Percentiles rank a stretch among this genome's conserved stretches.
Conservation (phyloP, 2,113 vertebrate species). For the Archocentrus centrarchus region DNA sequence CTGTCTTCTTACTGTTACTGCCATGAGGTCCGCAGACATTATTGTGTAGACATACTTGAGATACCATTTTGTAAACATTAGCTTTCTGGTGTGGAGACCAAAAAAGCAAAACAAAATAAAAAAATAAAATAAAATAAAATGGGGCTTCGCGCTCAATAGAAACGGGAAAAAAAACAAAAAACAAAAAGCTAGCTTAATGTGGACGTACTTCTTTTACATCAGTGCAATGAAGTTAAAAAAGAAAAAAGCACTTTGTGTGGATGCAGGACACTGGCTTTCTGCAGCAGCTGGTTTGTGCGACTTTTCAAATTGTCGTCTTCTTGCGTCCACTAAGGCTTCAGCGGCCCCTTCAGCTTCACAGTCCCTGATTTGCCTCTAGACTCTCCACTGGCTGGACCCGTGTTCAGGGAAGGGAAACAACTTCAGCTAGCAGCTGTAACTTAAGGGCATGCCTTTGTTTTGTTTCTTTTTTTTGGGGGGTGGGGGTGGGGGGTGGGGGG, state of each 20-base stretch:
- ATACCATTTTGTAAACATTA: neutral
- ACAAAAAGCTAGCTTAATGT: neutral
- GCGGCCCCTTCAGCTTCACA: slow-evolving; percentile 35
- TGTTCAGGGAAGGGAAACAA: neutral
- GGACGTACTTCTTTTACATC: neutral
- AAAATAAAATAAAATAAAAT: neutral
- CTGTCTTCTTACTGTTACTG: neutral
- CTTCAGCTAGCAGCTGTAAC: neutral
- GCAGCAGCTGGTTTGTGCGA: slow-evolving; percentile 39
- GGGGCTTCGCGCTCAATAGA: rapidly evolving
- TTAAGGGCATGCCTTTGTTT: neutral
- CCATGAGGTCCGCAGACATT: neutral
- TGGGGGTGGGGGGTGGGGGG: neutral
- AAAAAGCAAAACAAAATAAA: neutral
- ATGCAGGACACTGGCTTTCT: slow-evolving; percentile 2
- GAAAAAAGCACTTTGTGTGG: neutral
- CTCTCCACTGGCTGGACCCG: slow-evolving; percentile 6
- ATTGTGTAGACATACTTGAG: neutral
- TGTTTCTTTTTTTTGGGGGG: rapidly evolving
- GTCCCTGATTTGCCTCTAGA: slow-evolving; percentile 33
- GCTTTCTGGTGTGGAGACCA: neutral
- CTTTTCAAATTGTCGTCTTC: slow-evolving; percentile 41
- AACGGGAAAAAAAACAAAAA: neutral
- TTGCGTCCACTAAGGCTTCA: slow-evolving; percentile 22
- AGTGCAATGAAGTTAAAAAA: slow-evolving; percentile 36